These are phyloP conservation scores for Steatornis caripensis DNA, from an alignment of 2,113 vertebrate species.

Conservation along the genomic window DNA sequence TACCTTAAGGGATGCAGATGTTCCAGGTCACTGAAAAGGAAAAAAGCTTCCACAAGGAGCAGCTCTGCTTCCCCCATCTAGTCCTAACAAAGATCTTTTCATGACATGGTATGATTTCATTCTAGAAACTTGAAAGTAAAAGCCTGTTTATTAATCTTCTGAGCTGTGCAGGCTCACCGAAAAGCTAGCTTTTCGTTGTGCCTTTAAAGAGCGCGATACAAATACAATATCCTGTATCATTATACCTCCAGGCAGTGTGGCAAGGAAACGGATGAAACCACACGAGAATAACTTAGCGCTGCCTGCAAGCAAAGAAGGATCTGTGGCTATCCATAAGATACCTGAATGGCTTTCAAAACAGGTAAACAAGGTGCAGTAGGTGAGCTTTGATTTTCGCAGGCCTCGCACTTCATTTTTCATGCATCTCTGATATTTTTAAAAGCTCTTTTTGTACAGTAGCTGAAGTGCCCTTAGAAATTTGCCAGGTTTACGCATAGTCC, in stretches of 20 bases:
- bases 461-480: constrained; percentile 21
- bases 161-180: neutral
- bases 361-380: neutral
- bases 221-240: neutral
- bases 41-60: neutral
- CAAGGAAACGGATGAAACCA: constrained; percentile 19
- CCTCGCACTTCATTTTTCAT: neutral
- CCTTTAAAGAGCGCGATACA: constrained; percentile 23
- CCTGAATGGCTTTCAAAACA: neutral
- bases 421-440: constrained; percentile 10
- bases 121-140: neutral
- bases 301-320: neutral
- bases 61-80: neutral
- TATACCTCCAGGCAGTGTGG: neutral
- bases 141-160: neutral
- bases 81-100: neutral
- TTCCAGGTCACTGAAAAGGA: neutral
- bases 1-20: rapidly evolving
- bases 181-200: neutral
- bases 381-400: neutral
- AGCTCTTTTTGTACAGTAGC: neutral
- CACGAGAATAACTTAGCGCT: neutral
- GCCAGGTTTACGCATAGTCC: neutral
- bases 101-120: neutral
- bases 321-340: neutral